Conservation (phyloP, 2,797 vertebrate genomes). For the Chromobotia macracanthus region DNA sequence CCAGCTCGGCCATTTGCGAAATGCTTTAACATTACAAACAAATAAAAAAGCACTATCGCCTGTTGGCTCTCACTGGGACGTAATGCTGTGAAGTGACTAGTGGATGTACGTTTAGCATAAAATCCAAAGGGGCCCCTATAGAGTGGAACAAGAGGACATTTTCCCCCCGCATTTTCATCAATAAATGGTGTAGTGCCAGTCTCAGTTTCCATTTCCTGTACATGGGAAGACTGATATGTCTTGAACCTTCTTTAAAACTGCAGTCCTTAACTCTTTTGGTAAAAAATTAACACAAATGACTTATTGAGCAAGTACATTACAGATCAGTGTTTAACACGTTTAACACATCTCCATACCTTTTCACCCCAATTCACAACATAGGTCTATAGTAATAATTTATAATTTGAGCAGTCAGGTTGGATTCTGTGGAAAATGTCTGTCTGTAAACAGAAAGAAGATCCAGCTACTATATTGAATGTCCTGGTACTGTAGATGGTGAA, state of each 20-base stretch:
- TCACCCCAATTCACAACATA: too few species aligned
- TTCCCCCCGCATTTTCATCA: conserved; percentile 47
- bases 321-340: too few species aligned
- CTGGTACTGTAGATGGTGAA: too few species aligned
- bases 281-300: too few species aligned
- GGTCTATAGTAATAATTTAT: too few species aligned
- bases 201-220: conserved; percentile 8
- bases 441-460: too few species aligned
- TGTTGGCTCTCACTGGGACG: conserved; percentile 71
- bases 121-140: conserved; percentile 53
- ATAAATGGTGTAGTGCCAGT: conserved; percentile 22
- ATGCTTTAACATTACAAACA: conserved; percentile 81
- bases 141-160: conserved; percentile 42
- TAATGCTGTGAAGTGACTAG: conserved; percentile 76
- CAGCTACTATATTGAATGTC: too few species aligned
- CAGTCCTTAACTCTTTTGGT: too few species aligned
- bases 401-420: too few species aligned
- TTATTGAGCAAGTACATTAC: too few species aligned
- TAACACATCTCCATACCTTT: too few species aligned
- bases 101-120: conserved; percentile 66
- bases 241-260: background rate
- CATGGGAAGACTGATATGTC: background rate
- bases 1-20: conserved; percentile 73
- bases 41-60: conserved; percentile 79
- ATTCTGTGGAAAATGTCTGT: too few species aligned